A percentile compares a stretch with the other conserved stretches of the same genome.
These are phyloP conservation scores for Anguilla rostrata DNA, from an alignment of 2,113 vertebrate genomes.

Conservation along the genomic window DNA sequence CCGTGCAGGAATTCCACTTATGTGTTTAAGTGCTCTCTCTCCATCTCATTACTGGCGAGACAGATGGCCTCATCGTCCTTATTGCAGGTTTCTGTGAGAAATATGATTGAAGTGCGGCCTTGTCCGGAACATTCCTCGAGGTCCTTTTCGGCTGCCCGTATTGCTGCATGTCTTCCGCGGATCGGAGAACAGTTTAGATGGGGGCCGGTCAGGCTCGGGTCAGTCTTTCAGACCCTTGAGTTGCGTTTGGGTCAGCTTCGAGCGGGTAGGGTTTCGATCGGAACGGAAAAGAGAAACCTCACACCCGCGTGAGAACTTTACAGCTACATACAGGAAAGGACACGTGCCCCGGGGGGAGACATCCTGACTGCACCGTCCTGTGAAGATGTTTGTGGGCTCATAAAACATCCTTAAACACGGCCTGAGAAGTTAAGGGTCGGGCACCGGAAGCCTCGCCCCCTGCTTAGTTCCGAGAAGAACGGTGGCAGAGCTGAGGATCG, in stretches of 20 bases:
- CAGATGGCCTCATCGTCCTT: not conserved
- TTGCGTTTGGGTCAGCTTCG: not conserved
- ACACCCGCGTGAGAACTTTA: not conserved
- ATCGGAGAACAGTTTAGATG: not conserved
- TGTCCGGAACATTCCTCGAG: not conserved
- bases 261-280: not conserved
- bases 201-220: not conserved
- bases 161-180: not conserved
- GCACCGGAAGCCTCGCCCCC: not conserved
- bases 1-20: constrained; percentile 11
- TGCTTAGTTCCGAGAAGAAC: not conserved
- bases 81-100: not conserved
- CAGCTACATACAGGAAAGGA: not conserved
- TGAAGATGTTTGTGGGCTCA: not conserved
- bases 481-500: not conserved
- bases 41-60: not conserved
- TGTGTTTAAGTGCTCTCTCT: constrained; percentile 7
- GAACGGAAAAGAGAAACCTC: not conserved
- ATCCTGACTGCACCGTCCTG: too few relatives aligned
- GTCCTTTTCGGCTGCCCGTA: not conserved
- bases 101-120: not conserved
- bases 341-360: not conserved
- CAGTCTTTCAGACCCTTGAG: not conserved
- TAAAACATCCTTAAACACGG: not conserved
- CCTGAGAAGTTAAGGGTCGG: not conserved